Base-by-base conservation (phyloP, 2,888 invertebrate genomes). In the Meghimatium bilineatum region DNA sequence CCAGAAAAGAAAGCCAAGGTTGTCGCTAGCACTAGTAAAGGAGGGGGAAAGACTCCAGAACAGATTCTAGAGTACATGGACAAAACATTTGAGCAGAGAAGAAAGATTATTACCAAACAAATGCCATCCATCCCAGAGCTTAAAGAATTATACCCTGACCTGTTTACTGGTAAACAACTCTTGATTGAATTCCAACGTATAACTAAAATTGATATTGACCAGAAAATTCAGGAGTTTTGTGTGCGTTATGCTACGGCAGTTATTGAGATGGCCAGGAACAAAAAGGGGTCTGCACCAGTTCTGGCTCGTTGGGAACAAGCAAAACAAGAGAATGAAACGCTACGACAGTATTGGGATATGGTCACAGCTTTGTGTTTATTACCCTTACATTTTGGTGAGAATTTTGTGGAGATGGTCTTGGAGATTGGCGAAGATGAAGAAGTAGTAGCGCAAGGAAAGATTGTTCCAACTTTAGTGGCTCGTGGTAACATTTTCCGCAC, bases 321-420 rank as follows among this genome's bases (percentile, higher is more conserved):
- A 29, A 91, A 91, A 79, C 90, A 90, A 79, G 91, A 92, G 74
- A 91, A 90, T 75, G 88, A 88, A 26, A 89, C 91, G 1, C 79
- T 92, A 67, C 88, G 89, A 85, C 91, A 91, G 86, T 92, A 92
- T 85, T 92, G 91, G 91, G 91, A 92, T 80, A 92, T 92, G 91
- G 91, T 92, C 10, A 90, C 91, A 0, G 90, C 91, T 14, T 87
- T 92, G 60, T 92, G 91, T 85, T 86, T 92, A 23, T 86, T 92
- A 63, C 91, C 91, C 0, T 87, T 90, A 67, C 89, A 91, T 78
- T 88, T 91, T 85, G 88, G 89, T 52, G 91, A 92, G 77, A 91
- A 92, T 75, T 86, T 92, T 76, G 89, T 89, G 74, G 91, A 92
- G 85, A 90, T 91, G 90, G 90, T 92, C 14, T 88, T 88, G 0